Base-by-base conservation (phyloP, 2,113 vertebrate genomes). In the Actinemys pallida region DNA sequence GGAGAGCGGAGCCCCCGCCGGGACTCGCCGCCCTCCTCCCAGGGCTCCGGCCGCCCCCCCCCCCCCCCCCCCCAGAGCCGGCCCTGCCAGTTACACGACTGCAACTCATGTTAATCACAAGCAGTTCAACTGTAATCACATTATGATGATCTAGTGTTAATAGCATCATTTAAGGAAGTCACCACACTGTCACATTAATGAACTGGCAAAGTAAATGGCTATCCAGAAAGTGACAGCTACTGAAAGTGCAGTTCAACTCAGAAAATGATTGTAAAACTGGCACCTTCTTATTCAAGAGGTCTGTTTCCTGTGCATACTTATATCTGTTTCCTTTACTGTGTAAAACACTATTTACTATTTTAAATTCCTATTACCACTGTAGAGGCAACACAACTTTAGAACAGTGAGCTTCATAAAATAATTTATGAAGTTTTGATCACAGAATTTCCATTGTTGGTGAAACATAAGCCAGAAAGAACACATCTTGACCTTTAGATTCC, bases 251-350 rank as follows among this genome's bases (percentile, higher is more conserved):
- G 10, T 3, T 1, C 4, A 72, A 72, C 65, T 72, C n/a, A 9
- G 20, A 83, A 56, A 39, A 54, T 56, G 19, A 82, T 9, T 75
- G 52, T 69, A 62, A 22, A 10, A 50, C 2, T 3, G 27, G 6
- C 5, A 13, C 25, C 8, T 82, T 56, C 5, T 20, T 59, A 50
- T 10, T 0, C 0, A 80, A 84, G 25, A 83, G 5, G 24, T 81
- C 53, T 75, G 7, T 50, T 22, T 24, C 12, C 65, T 29, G 6
- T 69, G 35, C 62, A n/a, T 7, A 42, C 3, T 0, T 16, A 14
- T 42, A 35, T 83, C 47, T 1, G 57, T 6, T 2, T 85, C 0
- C 54, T 92, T 86, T 84, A 9, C 27, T 76, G 81, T 75, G 12
- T 14, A 49, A 19, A 87, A 42, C 42, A 78, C 6, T 13, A 12